Evolutionary conservation across 2,113 vertebrate genomes (phyloP), one percentile per base, ranked within the genome.

Genomic region (Ardeotis arabs): DNA sequence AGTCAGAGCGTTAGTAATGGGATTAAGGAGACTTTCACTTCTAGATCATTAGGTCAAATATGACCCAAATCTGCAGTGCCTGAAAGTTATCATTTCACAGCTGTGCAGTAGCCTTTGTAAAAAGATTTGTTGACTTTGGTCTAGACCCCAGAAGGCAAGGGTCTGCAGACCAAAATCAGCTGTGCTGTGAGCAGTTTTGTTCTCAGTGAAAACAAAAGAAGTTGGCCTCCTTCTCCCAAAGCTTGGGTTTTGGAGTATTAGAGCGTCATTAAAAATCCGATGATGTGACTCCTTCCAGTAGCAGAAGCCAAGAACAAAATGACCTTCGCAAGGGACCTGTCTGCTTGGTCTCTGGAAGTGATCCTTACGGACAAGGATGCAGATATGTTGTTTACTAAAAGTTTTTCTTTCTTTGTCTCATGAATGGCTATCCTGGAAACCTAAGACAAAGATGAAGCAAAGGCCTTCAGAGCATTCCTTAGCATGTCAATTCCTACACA

Each of bases 11-110:
- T 80, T 87, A 50, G 56, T 88, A 73, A 68, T 35, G 81, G 80
- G 94, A 95, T 80, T 81, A 90, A 72, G 78, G 58, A 80, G 66
- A 85, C 21, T 23, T 72, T 91, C 63, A 41, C 70, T 90, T 90
- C 59, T 84, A 58, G 78, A 95, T 87, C 89, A 74, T 89, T 90
- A 84, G 89, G 76, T 93, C 94, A 93, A 84, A 77, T 64, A 27
- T 73, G 50, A 84, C 79, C 87, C 72, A 35, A 85, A 84, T 81
- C 50, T 19, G 4, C 35, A 52, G 49, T 83, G 79, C 69, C 80
- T 70, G 50, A 55, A 85, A 96, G 93, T 96, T 95, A 80, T 58
- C 77, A 85, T 89, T 95, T 95, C 86, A 76, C 84, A 93, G 94
- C 93, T 95, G 94, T 89, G 67, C 53, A 24, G 39, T 55, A 62